A percentile compares a stretch with the other conserved stretches of the same genome.
phyloP scores from a whole-genome alignment of 2,888 invertebrate genomes.

The Ptycholaimellus sp. region DNA sequence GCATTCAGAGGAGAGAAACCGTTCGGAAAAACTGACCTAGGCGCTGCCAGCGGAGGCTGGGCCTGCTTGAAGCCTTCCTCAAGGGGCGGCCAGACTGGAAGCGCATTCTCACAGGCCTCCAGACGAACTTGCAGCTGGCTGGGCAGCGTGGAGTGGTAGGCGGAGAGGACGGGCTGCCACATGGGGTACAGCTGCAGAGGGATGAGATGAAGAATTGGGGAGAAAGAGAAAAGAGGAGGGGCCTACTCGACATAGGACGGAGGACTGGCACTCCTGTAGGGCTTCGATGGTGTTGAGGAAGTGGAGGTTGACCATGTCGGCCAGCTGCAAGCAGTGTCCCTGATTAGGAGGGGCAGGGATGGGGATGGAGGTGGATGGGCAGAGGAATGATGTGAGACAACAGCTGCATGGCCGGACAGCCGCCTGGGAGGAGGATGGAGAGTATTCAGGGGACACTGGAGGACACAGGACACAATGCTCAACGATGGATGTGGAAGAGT shows the following conservation, averaged over 20 bases:
- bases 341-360: background rate
- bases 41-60: no score
- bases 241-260: slow-evolving; percentile 55
- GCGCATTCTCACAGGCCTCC: background rate
- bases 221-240: background rate
- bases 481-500: no score
- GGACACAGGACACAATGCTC: no score
- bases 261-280: slow-evolving; percentile 73
- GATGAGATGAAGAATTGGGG: no score
- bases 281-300: slow-evolving; percentile 82
- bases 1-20: slow-evolving; percentile 1
- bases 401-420: background rate
- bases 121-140: slow-evolving; percentile 14
- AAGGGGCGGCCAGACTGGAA: background rate
- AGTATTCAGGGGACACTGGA: background rate
- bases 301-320: slow-evolving; percentile 90
- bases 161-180: slow-evolving; percentile 81
- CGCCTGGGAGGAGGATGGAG: background rate
- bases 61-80: background rate
- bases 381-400: background rate
- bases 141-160: slow-evolving; percentile 53
- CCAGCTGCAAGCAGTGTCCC: slow-evolving; percentile 39
- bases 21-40: slow-evolving; percentile 1
- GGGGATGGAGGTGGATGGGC: background rate
- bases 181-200: slow-evolving; percentile 48